Evolutionary conservation across 2,113 vertebrate species (phyloP).

Genomic region (Chloropsis cyanopogon): DNA sequence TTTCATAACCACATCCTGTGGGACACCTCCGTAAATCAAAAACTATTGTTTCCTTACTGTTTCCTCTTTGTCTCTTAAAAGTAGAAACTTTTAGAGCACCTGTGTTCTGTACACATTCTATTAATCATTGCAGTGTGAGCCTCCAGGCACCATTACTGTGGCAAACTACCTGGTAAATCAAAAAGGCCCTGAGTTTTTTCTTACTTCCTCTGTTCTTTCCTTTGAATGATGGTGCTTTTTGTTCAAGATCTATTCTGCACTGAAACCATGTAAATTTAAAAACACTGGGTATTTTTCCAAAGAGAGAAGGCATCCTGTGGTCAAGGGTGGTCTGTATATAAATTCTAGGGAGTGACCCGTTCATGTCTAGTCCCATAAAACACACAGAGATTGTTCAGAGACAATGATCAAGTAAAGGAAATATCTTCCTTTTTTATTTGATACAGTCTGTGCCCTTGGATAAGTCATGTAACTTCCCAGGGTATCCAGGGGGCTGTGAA

Average conservation of each 20-base stretch:
- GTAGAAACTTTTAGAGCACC: neutral
- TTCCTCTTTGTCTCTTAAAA: neutral
- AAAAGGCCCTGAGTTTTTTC: neutral
- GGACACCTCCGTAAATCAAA: neutral
- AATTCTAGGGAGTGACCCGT: neutral
- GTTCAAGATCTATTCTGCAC: neutral
- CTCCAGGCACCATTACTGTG: neutral
- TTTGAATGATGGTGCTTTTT: neutral
- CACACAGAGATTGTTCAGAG: neutral
- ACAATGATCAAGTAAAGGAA: neutral
- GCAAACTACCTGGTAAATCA: neutral
- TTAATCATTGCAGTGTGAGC: neutral
- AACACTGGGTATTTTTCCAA: neutral
- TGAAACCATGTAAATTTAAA: neutral
- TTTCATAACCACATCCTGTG: neutral
- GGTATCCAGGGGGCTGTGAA: neutral
- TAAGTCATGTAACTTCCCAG: neutral
- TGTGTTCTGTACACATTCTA: neutral
- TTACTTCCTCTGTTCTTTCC: neutral
- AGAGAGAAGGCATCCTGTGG: neutral
- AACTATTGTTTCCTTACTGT: neutral
- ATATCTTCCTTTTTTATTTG: too few relatives aligned
- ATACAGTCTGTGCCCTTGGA: neutral
- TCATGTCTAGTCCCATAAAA: neutral
- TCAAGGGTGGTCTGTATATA: neutral